Percentiles rank a stretch among this genome's conserved stretches.
These are phyloP conservation scores for Samia ricini DNA, from an alignment of 1,140 invertebrate species.

Conservation along the genomic window DNA sequence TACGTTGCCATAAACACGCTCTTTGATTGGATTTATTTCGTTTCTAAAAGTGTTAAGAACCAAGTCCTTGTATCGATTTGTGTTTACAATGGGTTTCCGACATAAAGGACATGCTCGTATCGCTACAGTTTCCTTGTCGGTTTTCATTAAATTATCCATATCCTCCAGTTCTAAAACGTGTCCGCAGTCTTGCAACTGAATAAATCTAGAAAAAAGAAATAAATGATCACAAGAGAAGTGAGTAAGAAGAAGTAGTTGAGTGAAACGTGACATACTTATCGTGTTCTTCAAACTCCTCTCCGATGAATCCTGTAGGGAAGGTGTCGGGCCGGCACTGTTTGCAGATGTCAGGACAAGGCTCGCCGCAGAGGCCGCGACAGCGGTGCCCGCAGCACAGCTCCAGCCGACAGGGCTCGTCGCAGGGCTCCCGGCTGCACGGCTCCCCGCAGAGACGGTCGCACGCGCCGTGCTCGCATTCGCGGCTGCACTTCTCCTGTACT, in stretches of 20 bases:
- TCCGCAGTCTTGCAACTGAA: slow-evolving; percentile 81
- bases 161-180: slow-evolving; percentile 80
- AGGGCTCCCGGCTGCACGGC: slow-evolving; percentile 75
- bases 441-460: slow-evolving; percentile 78
- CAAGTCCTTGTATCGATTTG: slow-evolving; percentile 79
- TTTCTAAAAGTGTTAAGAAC: slow-evolving; percentile 75
- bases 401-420: slow-evolving; percentile 74
- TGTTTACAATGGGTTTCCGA: slow-evolving; percentile 80
- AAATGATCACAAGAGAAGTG: background rate
- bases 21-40: slow-evolving; percentile 80
- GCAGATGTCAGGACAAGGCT: slow-evolving; percentile 79
- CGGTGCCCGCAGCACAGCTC: slow-evolving; percentile 78
- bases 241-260: background rate
- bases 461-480: slow-evolving; percentile 72
- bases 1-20: slow-evolving; percentile 57
- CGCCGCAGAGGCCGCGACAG: slow-evolving; percentile 84
- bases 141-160: slow-evolving; percentile 77
- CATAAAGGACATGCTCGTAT: slow-evolving; percentile 82
- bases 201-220: slow-evolving; percentile 70
- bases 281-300: slow-evolving; percentile 78
- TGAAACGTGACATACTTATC: slow-evolving; percentile 61
- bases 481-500: slow-evolving; percentile 80
- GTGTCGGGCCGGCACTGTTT: slow-evolving; percentile 64
- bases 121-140: slow-evolving; percentile 67
- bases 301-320: slow-evolving; percentile 78